These are phyloP conservation scores for Catharus minimus DNA, from an alignment of 2,113 vertebrate genomes.

Conservation along the genomic window DNA sequence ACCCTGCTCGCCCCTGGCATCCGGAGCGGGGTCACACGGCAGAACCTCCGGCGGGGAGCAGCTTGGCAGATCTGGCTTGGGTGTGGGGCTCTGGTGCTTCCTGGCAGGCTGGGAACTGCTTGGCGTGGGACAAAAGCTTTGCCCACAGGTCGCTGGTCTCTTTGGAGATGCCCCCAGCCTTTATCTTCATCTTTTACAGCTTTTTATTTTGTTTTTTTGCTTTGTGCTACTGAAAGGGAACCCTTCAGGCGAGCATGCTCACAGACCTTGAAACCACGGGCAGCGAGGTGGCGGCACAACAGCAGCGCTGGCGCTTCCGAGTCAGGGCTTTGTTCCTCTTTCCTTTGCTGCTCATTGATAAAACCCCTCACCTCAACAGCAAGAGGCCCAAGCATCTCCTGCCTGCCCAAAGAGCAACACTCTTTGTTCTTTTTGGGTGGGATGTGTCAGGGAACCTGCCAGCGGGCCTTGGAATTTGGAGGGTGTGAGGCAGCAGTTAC, in stretches of 20 bases:
- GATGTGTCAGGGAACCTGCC: background rate
- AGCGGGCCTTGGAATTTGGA: background rate
- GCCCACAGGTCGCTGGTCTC: background rate
- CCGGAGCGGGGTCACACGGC: rapidly evolving
- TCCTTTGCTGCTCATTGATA: background rate
- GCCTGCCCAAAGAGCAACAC: background rate
- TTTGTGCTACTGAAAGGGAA: background rate
- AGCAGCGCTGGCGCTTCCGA: background rate
- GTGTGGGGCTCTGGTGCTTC: background rate
- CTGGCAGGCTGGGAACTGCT: background rate
- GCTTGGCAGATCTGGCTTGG: background rate
- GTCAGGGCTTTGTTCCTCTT: slow-evolving; percentile 38
- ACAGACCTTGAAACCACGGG: background rate
- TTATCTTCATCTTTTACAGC: background rate
- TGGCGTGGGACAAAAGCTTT: background rate
- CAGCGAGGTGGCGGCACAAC: background rate
- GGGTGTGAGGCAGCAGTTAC: background rate
- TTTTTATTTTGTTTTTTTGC: background rate
- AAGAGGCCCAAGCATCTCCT: background rate
- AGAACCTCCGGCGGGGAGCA: rapidly evolving
- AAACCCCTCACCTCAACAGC: background rate
- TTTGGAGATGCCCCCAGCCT: slow-evolving; percentile 1
- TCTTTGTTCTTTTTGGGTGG: no score
- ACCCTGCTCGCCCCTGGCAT: background rate
- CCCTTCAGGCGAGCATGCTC: background rate